Evolutionary conservation across 2,797 vertebrate genomes (phyloP).

Genomic region (Allobates femoralis): DNA sequence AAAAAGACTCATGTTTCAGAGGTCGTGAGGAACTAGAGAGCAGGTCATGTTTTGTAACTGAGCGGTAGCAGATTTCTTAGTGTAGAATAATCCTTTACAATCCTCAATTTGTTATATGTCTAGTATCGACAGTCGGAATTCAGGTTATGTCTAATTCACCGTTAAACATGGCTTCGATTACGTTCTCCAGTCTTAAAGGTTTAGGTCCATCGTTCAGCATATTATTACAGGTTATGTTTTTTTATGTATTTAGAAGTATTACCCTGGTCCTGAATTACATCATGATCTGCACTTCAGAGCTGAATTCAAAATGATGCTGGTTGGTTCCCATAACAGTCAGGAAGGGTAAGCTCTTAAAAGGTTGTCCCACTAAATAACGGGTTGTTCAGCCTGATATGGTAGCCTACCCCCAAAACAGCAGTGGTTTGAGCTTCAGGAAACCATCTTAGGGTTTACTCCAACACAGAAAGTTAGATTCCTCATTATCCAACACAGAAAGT

Average conservation of each 20-base stretch:
- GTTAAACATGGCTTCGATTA: neutral
- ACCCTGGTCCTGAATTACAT: neutral
- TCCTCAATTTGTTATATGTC: neutral
- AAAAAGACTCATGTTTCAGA: slow-evolving; percentile 6
- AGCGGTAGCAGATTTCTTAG: slow-evolving; percentile 3
- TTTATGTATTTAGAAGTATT: neutral
- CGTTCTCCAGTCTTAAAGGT: neutral
- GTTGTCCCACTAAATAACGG: too few relatives aligned
- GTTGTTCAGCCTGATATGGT: too few relatives aligned
- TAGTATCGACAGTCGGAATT: neutral
- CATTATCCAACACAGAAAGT: too few relatives aligned
- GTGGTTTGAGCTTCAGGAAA: too few relatives aligned
- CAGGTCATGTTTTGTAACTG: neutral
- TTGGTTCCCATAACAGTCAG: neutral
- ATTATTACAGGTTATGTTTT: neutral
- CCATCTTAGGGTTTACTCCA: too few relatives aligned
- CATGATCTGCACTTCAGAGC: neutral
- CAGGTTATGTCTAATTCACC: neutral
- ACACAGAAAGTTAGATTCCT: too few relatives aligned
- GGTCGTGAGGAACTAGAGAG: neutral
- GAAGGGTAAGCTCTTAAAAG: neutral
- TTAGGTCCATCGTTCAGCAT: neutral
- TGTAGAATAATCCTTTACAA: slow-evolving; percentile 9
- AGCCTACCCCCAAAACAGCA: too few relatives aligned
- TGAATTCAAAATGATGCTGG: neutral